Conservation (phyloP, 2,797 vertebrate species). For the Galagoides demidoff region DNA sequence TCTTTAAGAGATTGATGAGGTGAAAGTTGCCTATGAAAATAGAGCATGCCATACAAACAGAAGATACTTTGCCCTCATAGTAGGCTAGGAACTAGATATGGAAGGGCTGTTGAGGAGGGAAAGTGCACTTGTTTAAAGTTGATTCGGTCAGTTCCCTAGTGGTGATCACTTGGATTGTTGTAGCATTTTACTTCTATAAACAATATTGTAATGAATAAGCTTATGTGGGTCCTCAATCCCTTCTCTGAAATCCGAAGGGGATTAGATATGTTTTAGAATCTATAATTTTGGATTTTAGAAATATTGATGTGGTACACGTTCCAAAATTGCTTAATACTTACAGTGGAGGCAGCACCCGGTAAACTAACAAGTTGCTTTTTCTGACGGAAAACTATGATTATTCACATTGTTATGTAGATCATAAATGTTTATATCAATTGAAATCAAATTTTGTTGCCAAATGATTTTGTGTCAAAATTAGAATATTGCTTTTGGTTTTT, state of each 20-base stretch:
- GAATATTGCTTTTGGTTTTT: neutral
- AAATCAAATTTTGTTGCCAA: slow-evolving; percentile 27
- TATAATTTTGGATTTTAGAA: neutral
- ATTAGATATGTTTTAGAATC: slow-evolving; percentile 11
- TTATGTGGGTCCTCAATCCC: neutral
- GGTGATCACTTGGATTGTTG: neutral
- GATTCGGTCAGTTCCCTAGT: neutral
- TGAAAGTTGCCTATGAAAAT: neutral
- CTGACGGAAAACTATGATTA: neutral
- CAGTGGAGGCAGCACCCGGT: neutral
- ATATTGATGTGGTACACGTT: neutral
- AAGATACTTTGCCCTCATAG: neutral
- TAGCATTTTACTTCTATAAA: slow-evolving; percentile 13
- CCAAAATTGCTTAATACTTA: neutral
- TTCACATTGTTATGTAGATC: neutral
- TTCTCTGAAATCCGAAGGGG: neutral
- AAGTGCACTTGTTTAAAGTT: neutral
- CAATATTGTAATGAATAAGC: neutral
- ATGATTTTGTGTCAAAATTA: neutral
- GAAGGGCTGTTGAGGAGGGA: neutral
- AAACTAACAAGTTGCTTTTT: neutral
- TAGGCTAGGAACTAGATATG: neutral
- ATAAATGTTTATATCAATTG: neutral
- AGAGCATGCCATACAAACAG: neutral
- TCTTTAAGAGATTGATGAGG: neutral